phyloP scores from a whole-genome alignment of 2,888 invertebrate species.

The Cryptus viduatorius region DNA sequence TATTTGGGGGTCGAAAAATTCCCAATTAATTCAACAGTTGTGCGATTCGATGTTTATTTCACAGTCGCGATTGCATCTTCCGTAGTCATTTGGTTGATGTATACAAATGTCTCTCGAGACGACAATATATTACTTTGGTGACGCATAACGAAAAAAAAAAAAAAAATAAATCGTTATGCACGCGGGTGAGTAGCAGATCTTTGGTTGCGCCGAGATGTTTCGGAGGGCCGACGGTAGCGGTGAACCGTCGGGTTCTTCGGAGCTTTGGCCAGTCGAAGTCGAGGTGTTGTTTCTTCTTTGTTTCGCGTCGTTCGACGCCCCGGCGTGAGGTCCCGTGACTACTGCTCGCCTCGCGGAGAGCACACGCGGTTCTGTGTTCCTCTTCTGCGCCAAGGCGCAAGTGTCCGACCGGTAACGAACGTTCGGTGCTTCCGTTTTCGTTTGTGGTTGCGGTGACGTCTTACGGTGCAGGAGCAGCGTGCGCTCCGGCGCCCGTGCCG shows the following conservation, averaged over 20 bases:
- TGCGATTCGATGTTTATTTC: not conserved
- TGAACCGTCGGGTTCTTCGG: constrained; percentile 36
- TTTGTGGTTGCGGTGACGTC: constrained; percentile 38
- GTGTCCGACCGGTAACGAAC: constrained; percentile 63
- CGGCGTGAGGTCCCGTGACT: constrained; percentile 41
- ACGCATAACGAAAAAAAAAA: constrained; percentile 40
- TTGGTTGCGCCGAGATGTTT: constrained; percentile 48
- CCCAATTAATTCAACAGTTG: too few species aligned
- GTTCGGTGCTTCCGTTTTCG: constrained; percentile 61
- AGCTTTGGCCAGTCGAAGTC: constrained; percentile 56
- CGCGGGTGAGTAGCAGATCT: constrained; percentile 55
- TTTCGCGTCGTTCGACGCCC: constrained; percentile 60
- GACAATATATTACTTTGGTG: constrained; percentile 44
- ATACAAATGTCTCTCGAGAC: constrained; percentile 26
- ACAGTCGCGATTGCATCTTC: constrained; percentile 3
- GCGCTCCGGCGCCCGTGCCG: constrained; percentile 1
- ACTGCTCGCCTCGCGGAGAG: constrained; percentile 22
- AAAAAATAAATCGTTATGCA: constrained; percentile 10
- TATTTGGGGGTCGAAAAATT: too few species aligned
- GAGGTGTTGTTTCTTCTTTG: constrained; percentile 62
- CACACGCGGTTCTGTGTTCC: not conserved
- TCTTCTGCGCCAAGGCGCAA: constrained; percentile 45
- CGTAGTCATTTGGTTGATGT: constrained; percentile 1
- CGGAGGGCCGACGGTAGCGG: constrained; percentile 37
- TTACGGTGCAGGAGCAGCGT: not conserved